Base-by-base conservation (phyloP, 2,888 invertebrate species). In the Apeira syringaria region DNA sequence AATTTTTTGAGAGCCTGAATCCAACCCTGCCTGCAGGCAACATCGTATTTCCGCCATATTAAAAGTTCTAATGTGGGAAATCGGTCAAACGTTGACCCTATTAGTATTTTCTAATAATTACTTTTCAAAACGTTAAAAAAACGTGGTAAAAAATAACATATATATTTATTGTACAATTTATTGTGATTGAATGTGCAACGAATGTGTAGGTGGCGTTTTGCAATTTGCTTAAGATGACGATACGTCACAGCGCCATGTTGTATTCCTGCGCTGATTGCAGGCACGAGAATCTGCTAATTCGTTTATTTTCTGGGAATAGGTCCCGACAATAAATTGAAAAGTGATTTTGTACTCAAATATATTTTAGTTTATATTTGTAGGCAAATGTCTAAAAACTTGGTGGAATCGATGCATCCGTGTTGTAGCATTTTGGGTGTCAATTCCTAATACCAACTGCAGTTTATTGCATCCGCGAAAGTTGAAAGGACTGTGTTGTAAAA, bases 201-300 rank as follows among this genome's bases (percentile, higher is more conserved):
- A 70, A 63, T 54, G 69, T 56, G 62, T 74, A 68, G 71, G 66
- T 63, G 61, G 60, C 60, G 74, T 76, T 86, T 86, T 83, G 88
- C 86, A 87, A 85, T 80, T 80, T 74, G 74, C 76, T 75, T 80
- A n/a, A n/a, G 78, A 79, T 76, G 83, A n/a, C n/a, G 77, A 85
- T 83, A 88, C 82, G 88, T 89, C 88, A 89, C 79, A 89, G 83
- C 90, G 90, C 90, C 90, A 90, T 90, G 89, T 90, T 90, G 90
- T 90, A 90, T 89, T 84, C 89, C 88, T 88, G 89, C 90, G 84
- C 85, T 88, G 89, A 89, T 88, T 87, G 90, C 90, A 88, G 89
- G 88, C 88, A 84, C 86, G 88, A 90, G 86, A 89, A 87, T 88
- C 85, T 89, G 88, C 89, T 88, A 89, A 89, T 81, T 85, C 83